phyloP scores from a whole-genome alignment of 2,888 invertebrate genomes.

The Cheilosia grossa region DNA sequence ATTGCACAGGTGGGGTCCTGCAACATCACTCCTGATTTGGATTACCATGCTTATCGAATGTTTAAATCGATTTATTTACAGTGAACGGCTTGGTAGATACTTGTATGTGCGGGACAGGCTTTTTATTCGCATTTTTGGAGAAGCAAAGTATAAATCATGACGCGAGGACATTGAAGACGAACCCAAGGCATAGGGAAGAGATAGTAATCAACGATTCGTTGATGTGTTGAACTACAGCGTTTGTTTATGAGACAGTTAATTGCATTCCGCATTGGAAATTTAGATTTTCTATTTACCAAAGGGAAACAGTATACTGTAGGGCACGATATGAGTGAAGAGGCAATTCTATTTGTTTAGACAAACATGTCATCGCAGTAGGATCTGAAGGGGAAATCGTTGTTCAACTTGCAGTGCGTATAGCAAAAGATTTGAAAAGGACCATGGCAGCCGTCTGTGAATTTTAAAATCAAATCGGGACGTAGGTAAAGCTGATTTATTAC shows the following conservation, averaged over 20 bases:
- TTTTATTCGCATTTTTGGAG: neutral
- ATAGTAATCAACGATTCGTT: neutral
- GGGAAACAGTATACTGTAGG: too few species aligned
- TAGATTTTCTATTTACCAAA: too few species aligned
- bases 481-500: too few species aligned
- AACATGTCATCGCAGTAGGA: too few species aligned
- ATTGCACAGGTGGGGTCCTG: slow-evolving; percentile 8
- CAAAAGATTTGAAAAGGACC: too few species aligned
- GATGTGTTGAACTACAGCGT: neutral
- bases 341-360: too few species aligned
- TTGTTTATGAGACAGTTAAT: slow-evolving; percentile 1
- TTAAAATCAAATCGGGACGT: too few species aligned
- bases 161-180: neutral
- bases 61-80: slow-evolving; percentile 54
- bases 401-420: too few species aligned
- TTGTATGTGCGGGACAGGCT: neutral
- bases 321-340: too few species aligned
- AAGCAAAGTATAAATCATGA: neutral
- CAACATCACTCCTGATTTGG: slow-evolving; percentile 50
- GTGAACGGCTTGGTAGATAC: slow-evolving; percentile 22
- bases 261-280: neutral
- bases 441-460: too few species aligned
- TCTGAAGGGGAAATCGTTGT: too few species aligned
- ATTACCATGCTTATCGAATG: slow-evolving; percentile 57
- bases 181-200: neutral